Evolutionary conservation across 1,140 invertebrate species (phyloP), one percentile per base, ranked within the genome.

Genomic region (Pentalonia nigronervosa): DNA sequence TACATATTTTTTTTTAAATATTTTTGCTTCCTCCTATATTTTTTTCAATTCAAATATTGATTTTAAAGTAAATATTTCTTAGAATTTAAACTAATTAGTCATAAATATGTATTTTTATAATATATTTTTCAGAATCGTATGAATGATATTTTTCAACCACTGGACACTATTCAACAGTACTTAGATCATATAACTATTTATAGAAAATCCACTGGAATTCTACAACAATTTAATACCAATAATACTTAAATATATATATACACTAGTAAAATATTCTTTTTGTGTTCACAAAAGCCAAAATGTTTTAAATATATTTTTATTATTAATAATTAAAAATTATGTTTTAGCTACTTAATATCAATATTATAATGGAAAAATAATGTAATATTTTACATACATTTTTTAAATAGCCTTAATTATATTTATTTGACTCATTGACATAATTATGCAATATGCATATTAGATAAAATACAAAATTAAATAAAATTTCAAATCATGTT

Each of bases 121-220:
- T 67, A 48, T 67, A 81, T 17, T 87, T 94, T 94, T 50, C 94
- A 94, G 94, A 94, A 94, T 93, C 96, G 97, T 94, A 97, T 98
- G 96, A 98, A 98, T 95, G 97, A 98, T 30, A 96, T 98, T 87
- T 99, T 98, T 95, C 97, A 97, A 92, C 98, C 98, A 0, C 97
- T 98, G 94, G 98, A 99, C 95, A 99, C 98, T 0, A 97, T 99
- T 90, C 97, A 98, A 94, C 98, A 99, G 95, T 99, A 99, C 95
- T 96, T 99, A 94, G 98, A 99, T 95, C 98, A 99, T 95, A 99
- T 99, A 95, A 98, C 97, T 94, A 97, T 97, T 91, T 98, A 98
- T 94, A 96, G 98, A 89, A 99, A 99, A 95, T 95, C 96, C 41
- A 94, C 94, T 45, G 93, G 93, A 76, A 53, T 94, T 93, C 83